Percentiles rank a stretch among this genome's conserved stretches.
Evolutionary conservation across 2,888 invertebrate species (phyloP).

Genomic region (Cinara cedri): DNA sequence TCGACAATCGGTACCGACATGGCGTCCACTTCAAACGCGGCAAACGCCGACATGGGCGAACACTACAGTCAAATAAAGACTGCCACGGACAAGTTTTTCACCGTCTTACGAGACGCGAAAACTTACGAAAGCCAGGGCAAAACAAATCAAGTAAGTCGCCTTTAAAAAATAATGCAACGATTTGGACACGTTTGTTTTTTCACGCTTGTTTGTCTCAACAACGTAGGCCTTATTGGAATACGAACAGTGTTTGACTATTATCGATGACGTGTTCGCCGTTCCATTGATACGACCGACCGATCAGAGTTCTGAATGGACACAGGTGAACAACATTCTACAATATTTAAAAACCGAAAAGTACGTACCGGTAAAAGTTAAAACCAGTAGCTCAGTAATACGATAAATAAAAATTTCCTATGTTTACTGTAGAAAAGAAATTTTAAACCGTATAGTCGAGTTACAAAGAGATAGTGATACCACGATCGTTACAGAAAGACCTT

Average conservation of each 20-base stretch:
- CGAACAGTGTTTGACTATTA: slow-evolving; percentile 41
- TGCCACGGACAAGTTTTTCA: slow-evolving; percentile 35
- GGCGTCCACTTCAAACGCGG: not conserved
- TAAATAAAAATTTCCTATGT: not conserved
- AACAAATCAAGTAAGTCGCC: slow-evolving; percentile 5
- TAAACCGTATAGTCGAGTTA: slow-evolving; percentile 31
- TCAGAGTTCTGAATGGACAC: slow-evolving; percentile 24
- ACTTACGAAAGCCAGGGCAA: slow-evolving; percentile 13
- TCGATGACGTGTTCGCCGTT: slow-evolving; percentile 17
- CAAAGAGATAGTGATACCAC: slow-evolving; percentile 35
- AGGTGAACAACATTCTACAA: slow-evolving; percentile 31
- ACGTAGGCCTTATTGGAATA: slow-evolving; percentile 38
- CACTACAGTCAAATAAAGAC: not conserved
- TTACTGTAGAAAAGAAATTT: slow-evolving; percentile 47
- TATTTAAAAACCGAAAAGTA: slow-evolving; percentile 50
- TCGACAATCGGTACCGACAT: not conserved
- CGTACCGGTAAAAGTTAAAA: not conserved
- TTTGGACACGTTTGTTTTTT: not conserved
- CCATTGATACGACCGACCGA: slow-evolving; percentile 9
- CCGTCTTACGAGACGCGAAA: slow-evolving; percentile 17
- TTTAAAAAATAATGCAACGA: not conserved
- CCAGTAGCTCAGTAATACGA: not conserved
- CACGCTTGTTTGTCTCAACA: not conserved
- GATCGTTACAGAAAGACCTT: slow-evolving; percentile 26
- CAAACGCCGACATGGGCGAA: not conserved